Evolutionary conservation across 2,113 vertebrate species (phyloP), one percentile per base, ranked within the genome.

Genomic region (Centrocercus urophasianus): DNA sequence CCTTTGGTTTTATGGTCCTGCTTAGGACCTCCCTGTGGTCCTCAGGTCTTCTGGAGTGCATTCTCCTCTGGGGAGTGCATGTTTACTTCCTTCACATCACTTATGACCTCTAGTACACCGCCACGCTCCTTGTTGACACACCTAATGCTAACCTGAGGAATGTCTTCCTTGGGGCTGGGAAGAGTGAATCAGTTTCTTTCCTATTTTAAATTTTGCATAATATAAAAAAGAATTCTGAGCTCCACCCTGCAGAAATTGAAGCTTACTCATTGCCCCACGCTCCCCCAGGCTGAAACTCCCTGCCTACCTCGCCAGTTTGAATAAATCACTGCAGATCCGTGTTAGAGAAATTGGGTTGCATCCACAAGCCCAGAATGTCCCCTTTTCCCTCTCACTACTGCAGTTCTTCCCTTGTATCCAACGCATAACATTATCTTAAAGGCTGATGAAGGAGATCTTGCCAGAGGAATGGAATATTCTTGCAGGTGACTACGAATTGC

Each of bases 161-260:
- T 81, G 57, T 67, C 74, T 73, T 93, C 88, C 90, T 77, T 0
- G 3, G 71, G 90, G 87, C 75, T 64, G 71, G 84, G 48, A 38
- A 73, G 83, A 64, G 64, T 95, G 75, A 93, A 85, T 91, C 91
- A 82, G 75, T 88, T 81, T 88, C 75, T 88, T 74, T 93, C 25
- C 71, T 84, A 42, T 63, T 95, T 90, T 71, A 63, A 78, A 76
- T 78, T 91, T 74, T 86, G 72, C 80, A 85, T 70, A 60, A 48
- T 69, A 69, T n/a, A 52, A 81, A 77, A 40, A 73, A 65, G 60
- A 91, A 93, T 81, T 64, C 38, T 38, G 71, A 88, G 71, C 71
- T 85, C 91, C 91, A 91, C 88, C 88, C 93, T 78, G 52, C 47
- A 85, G 79, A 93, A 78, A 69, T 73, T 69, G 7, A 73, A 59